A percentile compares a stretch with the other conserved stretches of the same genome.
Evolutionary conservation across 2,113 vertebrate genomes (phyloP).

Genomic region (Turnix velox): DNA sequence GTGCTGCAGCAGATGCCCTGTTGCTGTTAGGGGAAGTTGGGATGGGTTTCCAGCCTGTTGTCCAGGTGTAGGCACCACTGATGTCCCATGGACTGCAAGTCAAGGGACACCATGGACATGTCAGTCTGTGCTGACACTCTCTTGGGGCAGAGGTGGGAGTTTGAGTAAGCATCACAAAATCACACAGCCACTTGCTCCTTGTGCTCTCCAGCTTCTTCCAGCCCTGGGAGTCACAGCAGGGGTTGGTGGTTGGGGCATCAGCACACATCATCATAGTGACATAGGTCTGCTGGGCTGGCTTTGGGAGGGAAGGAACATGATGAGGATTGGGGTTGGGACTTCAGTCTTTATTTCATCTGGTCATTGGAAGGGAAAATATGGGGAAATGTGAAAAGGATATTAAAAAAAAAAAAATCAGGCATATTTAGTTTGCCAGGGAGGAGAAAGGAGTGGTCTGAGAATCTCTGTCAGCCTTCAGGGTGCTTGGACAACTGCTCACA

Average conservation of each 20-base stretch:
- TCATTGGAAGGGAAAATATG: background rate
- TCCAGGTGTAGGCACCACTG: background rate
- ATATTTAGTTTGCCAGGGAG: background rate
- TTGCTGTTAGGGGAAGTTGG: background rate
- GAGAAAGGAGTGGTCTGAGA: background rate
- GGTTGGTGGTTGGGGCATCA: background rate
- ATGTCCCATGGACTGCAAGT: background rate
- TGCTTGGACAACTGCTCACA: rapidly evolving
- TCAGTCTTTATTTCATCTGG: background rate
- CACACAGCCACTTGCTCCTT: background rate
- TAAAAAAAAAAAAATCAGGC: too few relatives aligned
- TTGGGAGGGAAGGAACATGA: background rate
- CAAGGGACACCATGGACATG: background rate
- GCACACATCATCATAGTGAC: too few relatives aligned
- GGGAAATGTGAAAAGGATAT: background rate
- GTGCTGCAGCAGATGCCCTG: background rate
- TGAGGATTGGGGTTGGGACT: background rate
- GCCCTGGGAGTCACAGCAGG: background rate
- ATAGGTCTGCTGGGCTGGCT: background rate
- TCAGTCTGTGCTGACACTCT: rapidly evolving
- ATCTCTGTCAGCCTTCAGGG: background rate
- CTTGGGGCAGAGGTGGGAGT: background rate
- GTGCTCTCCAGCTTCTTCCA: background rate
- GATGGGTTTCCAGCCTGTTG: background rate
- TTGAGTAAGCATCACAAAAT: background rate